Evolutionary conservation across 2,888 invertebrate genomes (phyloP).

Genomic region (Synergus gifuensis): DNA sequence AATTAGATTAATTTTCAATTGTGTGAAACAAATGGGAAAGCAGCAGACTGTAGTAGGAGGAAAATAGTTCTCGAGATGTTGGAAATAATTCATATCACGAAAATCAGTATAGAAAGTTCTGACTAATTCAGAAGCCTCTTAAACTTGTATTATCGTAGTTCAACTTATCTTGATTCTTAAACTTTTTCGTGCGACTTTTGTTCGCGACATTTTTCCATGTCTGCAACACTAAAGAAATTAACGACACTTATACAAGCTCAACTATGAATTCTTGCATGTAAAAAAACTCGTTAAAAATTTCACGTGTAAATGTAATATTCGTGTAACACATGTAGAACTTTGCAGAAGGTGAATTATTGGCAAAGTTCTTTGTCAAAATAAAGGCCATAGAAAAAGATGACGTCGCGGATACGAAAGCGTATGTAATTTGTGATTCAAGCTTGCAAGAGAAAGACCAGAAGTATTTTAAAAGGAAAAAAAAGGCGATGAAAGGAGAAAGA

Average conservation of each 20-base stretch:
- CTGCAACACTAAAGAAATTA: neutral
- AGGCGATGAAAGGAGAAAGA: slow-evolving; percentile 41
- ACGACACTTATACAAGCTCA: slow-evolving; percentile 7
- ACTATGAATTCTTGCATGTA: neutral
- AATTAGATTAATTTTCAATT: slow-evolving; percentile 20
- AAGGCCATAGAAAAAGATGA: slow-evolving; percentile 61
- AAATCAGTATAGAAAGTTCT: slow-evolving; percentile 10
- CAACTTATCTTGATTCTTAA: slow-evolving; percentile 7
- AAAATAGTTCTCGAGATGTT: neutral
- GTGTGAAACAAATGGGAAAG: slow-evolving; percentile 8
- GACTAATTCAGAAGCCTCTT: slow-evolving; percentile 36
- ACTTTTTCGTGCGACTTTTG: slow-evolving; percentile 3
- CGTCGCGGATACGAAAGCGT: slow-evolving; percentile 58
- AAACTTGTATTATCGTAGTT: slow-evolving; percentile 20
- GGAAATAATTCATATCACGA: slow-evolving; percentile 19
- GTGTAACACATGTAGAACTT: neutral
- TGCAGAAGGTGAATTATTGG: slow-evolving; percentile 52
- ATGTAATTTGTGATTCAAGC: slow-evolving; percentile 63
- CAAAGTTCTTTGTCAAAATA: slow-evolving; percentile 59
- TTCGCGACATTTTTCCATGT: slow-evolving; percentile 28
- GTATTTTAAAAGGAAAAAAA: neutral
- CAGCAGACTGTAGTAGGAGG: neutral
- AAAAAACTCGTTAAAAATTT: neutral
- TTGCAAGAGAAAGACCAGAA: slow-evolving; percentile 54
- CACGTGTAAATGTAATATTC: neutral